These are phyloP conservation scores for Piezodorus guildinii DNA, from an alignment of 1,140 invertebrate species.

Conservation along the genomic window DNA sequence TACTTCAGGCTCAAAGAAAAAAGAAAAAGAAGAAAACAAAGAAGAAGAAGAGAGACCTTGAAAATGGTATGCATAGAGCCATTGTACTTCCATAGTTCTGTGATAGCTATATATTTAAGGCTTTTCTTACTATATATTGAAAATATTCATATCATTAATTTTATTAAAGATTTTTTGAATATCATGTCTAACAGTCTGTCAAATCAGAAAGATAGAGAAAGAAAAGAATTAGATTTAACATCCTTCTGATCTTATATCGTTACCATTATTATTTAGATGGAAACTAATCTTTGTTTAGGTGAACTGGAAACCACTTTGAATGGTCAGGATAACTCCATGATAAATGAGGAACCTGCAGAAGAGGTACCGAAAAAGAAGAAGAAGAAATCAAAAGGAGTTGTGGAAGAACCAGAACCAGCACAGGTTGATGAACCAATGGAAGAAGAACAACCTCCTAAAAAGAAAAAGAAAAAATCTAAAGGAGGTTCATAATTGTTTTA, in stretches of 20 bases:
- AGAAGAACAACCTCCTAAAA: constrained; percentile 1
- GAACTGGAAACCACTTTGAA: not conserved
- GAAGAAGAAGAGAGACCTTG: constrained; percentile 30
- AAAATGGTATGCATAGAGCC: constrained; percentile 22
- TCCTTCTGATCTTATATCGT: not conserved
- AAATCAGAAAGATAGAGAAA: too few relatives aligned
- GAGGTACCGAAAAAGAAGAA: not conserved
- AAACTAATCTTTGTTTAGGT: not conserved
- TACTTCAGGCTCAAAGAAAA: constrained; percentile 4
- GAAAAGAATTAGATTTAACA: too few relatives aligned
- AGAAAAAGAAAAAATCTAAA: constrained; percentile 9
- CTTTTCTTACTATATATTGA: too few relatives aligned
- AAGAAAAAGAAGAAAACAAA: constrained; percentile 30
- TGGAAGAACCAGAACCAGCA: not conserved
- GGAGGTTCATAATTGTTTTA: too few relatives aligned
- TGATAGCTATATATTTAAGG: too few relatives aligned
- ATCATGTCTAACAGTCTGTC: too few relatives aligned
- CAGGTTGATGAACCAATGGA: not conserved
- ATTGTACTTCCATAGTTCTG: too few relatives aligned
- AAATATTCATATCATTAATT: too few relatives aligned
- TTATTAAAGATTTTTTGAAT: too few relatives aligned
- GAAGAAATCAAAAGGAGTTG: not conserved
- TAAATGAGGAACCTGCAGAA: not conserved
- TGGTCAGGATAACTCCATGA: not conserved
- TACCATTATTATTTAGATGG: too few relatives aligned